These are phyloP conservation scores for Trypoxylus dichotomus DNA, from an alignment of 1,140 invertebrate species.

Conservation along the genomic window DNA sequence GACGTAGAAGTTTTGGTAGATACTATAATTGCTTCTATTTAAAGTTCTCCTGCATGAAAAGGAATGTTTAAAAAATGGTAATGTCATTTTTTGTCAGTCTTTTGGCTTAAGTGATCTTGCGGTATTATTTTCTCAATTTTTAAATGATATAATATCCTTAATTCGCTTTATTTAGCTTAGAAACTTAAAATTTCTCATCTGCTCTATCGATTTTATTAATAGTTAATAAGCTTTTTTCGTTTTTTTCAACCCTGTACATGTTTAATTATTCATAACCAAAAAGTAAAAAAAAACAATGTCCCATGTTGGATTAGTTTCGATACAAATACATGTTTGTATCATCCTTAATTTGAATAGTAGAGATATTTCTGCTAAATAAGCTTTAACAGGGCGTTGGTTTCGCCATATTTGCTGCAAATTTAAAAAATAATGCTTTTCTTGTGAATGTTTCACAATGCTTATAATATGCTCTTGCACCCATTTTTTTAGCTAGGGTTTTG, in stretches of 20 bases:
- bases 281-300: slow-evolving; percentile 48
- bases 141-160: not conserved
- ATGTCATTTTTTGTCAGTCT: slow-evolving; percentile 53
- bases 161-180: slow-evolving; percentile 30
- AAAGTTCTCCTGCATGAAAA: slow-evolving; percentile 30
- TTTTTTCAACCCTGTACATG: slow-evolving; percentile 35
- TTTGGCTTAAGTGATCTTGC: slow-evolving; percentile 40
- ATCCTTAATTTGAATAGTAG: not conserved
- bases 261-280: slow-evolving; percentile 55
- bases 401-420: slow-evolving; percentile 47
- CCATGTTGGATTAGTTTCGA: slow-evolving; percentile 2
- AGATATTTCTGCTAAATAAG: not conserved
- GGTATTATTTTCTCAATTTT: slow-evolving; percentile 19
- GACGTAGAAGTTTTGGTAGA: slow-evolving; percentile 29
- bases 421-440: slow-evolving; percentile 24
- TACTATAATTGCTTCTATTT: slow-evolving; percentile 23
- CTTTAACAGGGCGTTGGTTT: slow-evolving; percentile 49
- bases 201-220: slow-evolving; percentile 39
- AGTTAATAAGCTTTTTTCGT: slow-evolving; percentile 38
- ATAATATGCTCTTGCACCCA: not conserved
- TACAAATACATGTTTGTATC: slow-evolving; percentile 20
- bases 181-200: not conserved
- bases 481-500: slow-evolving; percentile 18
- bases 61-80: slow-evolving; percentile 49
- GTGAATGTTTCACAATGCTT: slow-evolving; percentile 19